Evolutionary conservation across 2,797 vertebrate species (phyloP), one percentile per base, ranked within the genome.

Genomic region (Chloroceryle amazona): DNA sequence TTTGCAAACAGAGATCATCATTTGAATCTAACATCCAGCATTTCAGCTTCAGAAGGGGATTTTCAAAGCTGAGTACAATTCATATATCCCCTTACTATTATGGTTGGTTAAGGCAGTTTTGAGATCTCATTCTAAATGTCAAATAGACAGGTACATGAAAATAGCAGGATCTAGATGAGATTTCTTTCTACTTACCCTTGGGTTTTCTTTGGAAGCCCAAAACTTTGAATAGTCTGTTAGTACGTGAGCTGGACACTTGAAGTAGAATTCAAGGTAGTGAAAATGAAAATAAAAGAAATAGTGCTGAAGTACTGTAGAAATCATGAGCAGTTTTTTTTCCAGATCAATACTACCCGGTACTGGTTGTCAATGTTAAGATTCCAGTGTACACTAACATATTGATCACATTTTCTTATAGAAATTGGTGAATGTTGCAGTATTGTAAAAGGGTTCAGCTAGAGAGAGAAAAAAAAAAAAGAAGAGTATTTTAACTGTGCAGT

Each of bases 101-200:
- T 29, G 58, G 80, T 35, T 93, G 86, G 90, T 94, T 90, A 92
- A 67, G 60, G 61, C 51, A 65, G 63, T 76, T 96, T 80, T 74
- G 85, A 96, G 78, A 70, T 95, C 81, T 95, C 71, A 66, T 29
- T 93, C 83, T 70, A 86, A 86, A 79, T 89, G 83, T 75, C 86
- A 89, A 76, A 90, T n/a, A 76, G 63, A 86, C 52, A 80, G 72
- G 66, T 84, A 79, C 58, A 84, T 2, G 35, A 92, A 83, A 85
- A 79, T 58, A 79, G 73, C 60, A 86, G 81, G 67, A 86, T 82
- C 63, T 80, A 85, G 58, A 79, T 86, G 55, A 81, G 51, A 66
- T 94, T 96, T 94, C 25, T 44, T 73, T 73, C 60, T 67, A 9
- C 86, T 60, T 95, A 94, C 58, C 42, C 65, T 42, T 89, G 93